phyloP scores from a whole-genome alignment of 1,140 invertebrate species.

The Drosophila willistoni region DNA sequence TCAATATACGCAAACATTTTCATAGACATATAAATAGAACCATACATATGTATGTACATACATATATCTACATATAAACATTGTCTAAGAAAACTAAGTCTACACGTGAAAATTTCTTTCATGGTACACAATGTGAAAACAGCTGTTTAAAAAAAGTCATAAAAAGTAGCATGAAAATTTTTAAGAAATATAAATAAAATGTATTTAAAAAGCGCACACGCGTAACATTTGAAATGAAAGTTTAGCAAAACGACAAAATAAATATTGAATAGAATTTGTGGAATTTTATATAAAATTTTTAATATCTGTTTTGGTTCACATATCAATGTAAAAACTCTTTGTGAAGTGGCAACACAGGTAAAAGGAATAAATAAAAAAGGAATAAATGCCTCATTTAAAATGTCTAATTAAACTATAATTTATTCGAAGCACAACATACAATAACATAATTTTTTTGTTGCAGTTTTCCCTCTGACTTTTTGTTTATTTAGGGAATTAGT shows the following conservation, averaged over 20 bases:
- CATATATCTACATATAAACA: background rate
- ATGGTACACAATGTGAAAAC: slow-evolving; percentile 36
- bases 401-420: background rate
- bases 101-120: slow-evolving; percentile 55
- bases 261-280: slow-evolving; percentile 18
- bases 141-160: slow-evolving; percentile 61
- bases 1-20: slow-evolving; percentile 3
- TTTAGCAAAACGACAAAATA: background rate
- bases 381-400: background rate
- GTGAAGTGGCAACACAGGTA: background rate
- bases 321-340: background rate
- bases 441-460: background rate
- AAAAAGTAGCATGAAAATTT: slow-evolving; percentile 38
- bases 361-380: background rate
- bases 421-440: background rate
- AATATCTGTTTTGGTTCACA: background rate
- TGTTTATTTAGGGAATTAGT: slow-evolving; percentile 45
- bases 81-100: slow-evolving; percentile 21
- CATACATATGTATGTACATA: background rate
- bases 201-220: slow-evolving; percentile 33
- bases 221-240: background rate
- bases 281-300: background rate
- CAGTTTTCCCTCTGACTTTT: slow-evolving; percentile 12
- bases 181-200: slow-evolving; percentile 55
- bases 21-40: background rate